Evolutionary conservation across 2,113 vertebrate species (phyloP), one percentile per base, ranked within the genome.

Genomic region (Alces alces): DNA sequence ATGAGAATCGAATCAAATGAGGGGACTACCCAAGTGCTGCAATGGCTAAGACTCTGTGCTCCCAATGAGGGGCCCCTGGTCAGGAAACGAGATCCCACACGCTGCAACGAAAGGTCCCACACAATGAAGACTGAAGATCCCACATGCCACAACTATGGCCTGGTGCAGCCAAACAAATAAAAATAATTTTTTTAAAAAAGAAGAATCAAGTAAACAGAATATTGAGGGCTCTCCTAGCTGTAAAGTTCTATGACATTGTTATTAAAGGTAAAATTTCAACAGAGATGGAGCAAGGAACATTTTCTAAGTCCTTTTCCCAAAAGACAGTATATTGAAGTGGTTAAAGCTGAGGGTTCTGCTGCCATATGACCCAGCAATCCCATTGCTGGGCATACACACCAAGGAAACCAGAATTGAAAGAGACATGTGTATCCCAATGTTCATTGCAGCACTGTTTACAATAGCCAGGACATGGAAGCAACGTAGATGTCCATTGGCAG

Each of bases 311-410:
- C 8, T 64, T 87, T 66, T 79, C 36, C 70, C 15, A 73, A 91
- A 92, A 96, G 55, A 52, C 73, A 84, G 15, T 52, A 27, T 47
- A 88, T 23, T n/a, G 54, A 36, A 78, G 45, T 45, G 16, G 80
- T 96, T 94, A 84, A 90, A 91, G 73, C 57, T 27, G 21, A 88
- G 50, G 70, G 50, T 94, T 97, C 90, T 93, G 9, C 66, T 73
- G 66, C 66, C 19, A 39, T 25, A 25, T 0, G 5, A 12, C n/a
- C 19, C 66, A 39, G 66, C 66, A 73, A 39, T 39, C 66, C 36
- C 66, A 73, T 11, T 23, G 36, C 36, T 39, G 36, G 19, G n/a
- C 36, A 23, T 25, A 11, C n/a, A 73, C 66, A 23, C 66, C 66
- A 39, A 73, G n/a, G 66, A 73, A 73, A 12, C 36, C 19, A 39